phyloP scores from a whole-genome alignment of 2,113 vertebrate species.

The Leuciscus idus region DNA sequence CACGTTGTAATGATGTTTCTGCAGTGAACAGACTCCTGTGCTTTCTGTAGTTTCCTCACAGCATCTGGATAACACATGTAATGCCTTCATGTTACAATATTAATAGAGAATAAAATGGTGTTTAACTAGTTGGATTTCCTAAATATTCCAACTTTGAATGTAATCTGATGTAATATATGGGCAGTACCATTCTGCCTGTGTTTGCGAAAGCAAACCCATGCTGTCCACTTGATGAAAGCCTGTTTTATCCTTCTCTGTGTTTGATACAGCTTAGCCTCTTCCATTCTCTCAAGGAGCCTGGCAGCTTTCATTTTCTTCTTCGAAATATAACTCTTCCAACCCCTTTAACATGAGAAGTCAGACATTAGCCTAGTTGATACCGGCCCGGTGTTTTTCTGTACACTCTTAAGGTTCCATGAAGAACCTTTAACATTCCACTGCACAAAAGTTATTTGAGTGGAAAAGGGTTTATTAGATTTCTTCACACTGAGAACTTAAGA shows the following conservation, averaged over 20 bases:
- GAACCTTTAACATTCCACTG: no score
- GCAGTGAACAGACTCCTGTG: constrained; percentile 45
- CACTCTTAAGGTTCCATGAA: no score
- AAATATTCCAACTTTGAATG: neutral
- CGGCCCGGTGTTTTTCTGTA: neutral
- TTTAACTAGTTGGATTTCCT: neutral
- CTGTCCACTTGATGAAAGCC: constrained; percentile 59
- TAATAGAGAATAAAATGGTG: neutral
- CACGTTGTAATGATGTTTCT: constrained; percentile 61
- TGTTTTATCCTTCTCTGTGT: constrained; percentile 38
- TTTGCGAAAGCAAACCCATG: constrained; percentile 60
- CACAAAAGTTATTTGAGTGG: no score
- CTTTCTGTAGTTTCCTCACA: constrained; percentile 58
- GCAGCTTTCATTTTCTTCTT: constrained; percentile 48
- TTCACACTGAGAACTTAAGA: no score
- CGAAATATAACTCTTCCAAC: constrained; percentile 61
- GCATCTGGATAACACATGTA: constrained; percentile 55
- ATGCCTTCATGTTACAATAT: neutral
- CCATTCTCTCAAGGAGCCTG: constrained; percentile 59
- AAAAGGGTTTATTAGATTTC: no score
- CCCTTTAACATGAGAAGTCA: constrained; percentile 61
- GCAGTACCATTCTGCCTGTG: constrained; percentile 60
- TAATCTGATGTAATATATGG: neutral
- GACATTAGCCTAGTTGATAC: constrained; percentile 67
- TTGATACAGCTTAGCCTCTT: constrained; percentile 50